Evolutionary conservation across 2,888 invertebrate genomes (phyloP), one percentile per base, ranked within the genome.

Genomic region (Ferdinandea cuprea): DNA sequence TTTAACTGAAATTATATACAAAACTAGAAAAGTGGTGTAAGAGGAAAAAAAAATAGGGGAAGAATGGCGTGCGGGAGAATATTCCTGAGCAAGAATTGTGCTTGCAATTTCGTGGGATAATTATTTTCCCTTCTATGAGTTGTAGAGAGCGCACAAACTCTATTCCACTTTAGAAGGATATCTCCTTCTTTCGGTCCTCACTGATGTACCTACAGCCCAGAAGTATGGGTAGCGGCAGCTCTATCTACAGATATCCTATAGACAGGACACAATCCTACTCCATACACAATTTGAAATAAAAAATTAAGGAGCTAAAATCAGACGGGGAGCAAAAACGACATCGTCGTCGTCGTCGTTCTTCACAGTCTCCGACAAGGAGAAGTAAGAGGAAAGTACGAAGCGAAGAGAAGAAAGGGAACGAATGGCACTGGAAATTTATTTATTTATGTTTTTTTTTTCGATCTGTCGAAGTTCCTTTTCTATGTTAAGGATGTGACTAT

Each of bases 111-210:
- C 15, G 40, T 48, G 65, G 56, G 40, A 68, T 68, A 76, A 76
- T 76, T 76, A 76, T 76, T 61, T 76, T 68, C 48, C 68, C 56
- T 76, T 68, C 76, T 58, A 66, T 50, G 65, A 65, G 30, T 52
- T 50, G 56, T 48, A 56, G 65, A 15, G 56, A 17, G 21, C 40
- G 25, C 40, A n/a, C 48, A 65, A 40, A 48, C 56, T 19, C n/a
- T 37, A 42, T 37, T 30, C 30, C 25, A 35, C 63, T 63, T 19
- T 54, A 25, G 63, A 73, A 73, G 73, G 73, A 73, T 65, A 63
- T 46, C 59, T 71, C 48, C 13, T 28, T 13, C 35, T n/a, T n/a
- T 6, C 54, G 54, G 44, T 17, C 19, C 17, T 44, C 44, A 15
- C 54, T n/a, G 13, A n/a, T n/a, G n/a, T n/a, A n/a, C n/a, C n/a